Conservation (phyloP, 2,888 invertebrate genomes). For the Conus canariensis region DNA sequence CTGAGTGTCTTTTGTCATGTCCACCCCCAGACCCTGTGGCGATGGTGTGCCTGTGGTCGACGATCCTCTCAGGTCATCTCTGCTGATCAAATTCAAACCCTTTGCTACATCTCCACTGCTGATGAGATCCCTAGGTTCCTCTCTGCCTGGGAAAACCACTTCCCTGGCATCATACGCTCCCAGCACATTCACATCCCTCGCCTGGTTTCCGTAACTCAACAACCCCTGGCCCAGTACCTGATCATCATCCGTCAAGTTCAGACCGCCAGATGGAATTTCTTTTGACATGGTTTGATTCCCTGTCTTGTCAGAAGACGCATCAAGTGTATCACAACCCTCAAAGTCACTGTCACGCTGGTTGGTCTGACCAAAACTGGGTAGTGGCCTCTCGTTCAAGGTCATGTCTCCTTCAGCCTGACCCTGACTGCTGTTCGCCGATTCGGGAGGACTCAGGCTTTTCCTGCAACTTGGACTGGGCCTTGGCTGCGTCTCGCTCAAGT, state of each 20-base stretch:
- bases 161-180: neutral
- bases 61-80: neutral
- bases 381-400: neutral
- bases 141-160: neutral
- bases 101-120: neutral
- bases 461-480: conserved; percentile 2
- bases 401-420: neutral
- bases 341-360: conserved; percentile 7
- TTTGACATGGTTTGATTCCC: neutral
- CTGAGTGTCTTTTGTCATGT: conserved; percentile 19
- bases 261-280: neutral
- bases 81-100: conserved; percentile 18
- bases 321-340: neutral
- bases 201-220: neutral
- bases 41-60: neutral
- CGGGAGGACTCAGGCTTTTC: conserved; percentile 17
- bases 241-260: neutral
- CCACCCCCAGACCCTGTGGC: neutral
- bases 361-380: neutral
- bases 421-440: neutral
- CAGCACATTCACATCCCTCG: neutral
- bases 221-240: neutral
- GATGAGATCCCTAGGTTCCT: neutral
- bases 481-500: neutral
- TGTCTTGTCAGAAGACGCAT: neutral